phyloP scores from a whole-genome alignment of 92 coral and sea anemone species.

The Phymanthus crucifer region DNA sequence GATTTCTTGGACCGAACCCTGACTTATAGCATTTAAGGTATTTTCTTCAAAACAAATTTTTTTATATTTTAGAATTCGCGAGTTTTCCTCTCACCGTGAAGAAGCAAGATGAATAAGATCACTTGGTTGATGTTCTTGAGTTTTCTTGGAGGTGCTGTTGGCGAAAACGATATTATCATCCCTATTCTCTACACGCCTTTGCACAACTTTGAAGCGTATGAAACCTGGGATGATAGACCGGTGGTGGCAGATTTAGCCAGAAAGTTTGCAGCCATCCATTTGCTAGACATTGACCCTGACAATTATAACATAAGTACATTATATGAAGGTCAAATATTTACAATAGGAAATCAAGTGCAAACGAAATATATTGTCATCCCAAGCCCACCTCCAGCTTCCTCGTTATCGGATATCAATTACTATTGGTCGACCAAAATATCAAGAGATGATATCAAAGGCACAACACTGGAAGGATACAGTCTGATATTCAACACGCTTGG shows the following conservation, averaged over 20 bases:
- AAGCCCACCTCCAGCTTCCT: not conserved
- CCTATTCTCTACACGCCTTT: conserved; percentile 38
- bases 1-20: no score
- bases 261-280: conserved; percentile 26
- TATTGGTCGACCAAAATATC: conserved; percentile 42
- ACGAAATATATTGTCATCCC: not conserved
- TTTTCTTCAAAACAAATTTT: no score
- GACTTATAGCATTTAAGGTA: no score
- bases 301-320: conserved; percentile 2
- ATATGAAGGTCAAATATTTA: not conserved
- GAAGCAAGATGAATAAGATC: conserved; percentile 10
- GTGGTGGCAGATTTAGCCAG: not conserved
- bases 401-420: conserved; percentile 19
- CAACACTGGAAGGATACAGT: not conserved
- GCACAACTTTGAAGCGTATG: not conserved
- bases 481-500: not conserved
- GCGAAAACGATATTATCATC: not conserved
- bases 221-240: not conserved
- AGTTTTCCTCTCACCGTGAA: not conserved
- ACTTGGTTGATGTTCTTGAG: not conserved
- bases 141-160: not conserved
- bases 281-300: conserved; percentile 2
- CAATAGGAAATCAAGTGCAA: not conserved
- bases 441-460: not conserved
- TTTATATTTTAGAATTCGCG: no score